Evolutionary conservation across 2,797 vertebrate species (phyloP), one percentile per base, ranked within the genome.

Genomic region (Pangasius larnaudii): DNA sequence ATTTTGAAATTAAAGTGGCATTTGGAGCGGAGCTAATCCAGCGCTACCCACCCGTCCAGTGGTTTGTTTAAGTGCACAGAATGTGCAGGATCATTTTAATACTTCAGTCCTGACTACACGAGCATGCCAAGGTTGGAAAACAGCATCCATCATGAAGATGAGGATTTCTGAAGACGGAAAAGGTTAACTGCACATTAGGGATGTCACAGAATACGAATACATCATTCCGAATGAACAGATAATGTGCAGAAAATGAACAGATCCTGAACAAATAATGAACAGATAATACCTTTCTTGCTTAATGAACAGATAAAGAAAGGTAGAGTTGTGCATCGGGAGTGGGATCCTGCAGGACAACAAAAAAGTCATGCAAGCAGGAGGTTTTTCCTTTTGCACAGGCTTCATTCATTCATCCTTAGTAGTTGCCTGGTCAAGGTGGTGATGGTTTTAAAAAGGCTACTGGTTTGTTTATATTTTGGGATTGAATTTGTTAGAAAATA

Each of bases 1-100:
- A 30, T 49, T 83, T 83, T 51, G 13, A 67, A 83, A 84, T 67
- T 49, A 84, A 84, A 65, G 81, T 67, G 24, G 24, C 39, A 67
- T 84, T 84, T 5, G 27, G 81, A 65, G 81, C 16, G 7, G 10
- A 18, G 24, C 53, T 85, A 39, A 71, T 72, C 22, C 53, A 46
- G 59, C 36, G 9, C 67, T 58, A 58, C 24, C 33, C 69, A 19
- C 33, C 67, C 69, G 36, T 58, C 59, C 36, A 51, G 46, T 16
- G 63, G 67, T 85, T 9, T 85, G 83, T 36, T 72, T 53, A 53
- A 22, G n/a, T 84, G 42, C 49, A 11, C 3, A 53, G 69, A 85
- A 75, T 74, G 71, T 33, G 22, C 22, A 11, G 27, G 5, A 11
- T 36, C 69, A 46, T 36, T 46, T 59, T 75, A 39, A 74, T 56